Base-by-base conservation (phyloP, 2,797 vertebrate genomes). In the Tokudaia muenninki region DNA sequence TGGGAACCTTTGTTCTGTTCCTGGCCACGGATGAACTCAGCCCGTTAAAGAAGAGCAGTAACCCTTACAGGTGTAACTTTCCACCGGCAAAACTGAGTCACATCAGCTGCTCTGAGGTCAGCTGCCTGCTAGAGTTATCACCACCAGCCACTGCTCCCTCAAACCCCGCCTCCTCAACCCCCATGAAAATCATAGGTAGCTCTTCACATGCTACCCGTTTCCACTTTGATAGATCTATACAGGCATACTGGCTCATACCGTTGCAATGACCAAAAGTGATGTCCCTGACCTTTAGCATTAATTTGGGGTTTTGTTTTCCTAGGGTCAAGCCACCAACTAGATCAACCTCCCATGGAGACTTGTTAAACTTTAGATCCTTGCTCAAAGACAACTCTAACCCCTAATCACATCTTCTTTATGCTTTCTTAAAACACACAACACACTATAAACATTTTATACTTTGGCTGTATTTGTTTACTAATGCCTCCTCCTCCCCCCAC, bases 1-100 rank as follows among this genome's bases (percentile, higher is more conserved):
- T 61, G 70, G 78, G 37, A 79, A 41, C 21, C 84, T 93, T 82
- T 81, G 61, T 93, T 95, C 90, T 89, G 47, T 79, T 74, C 61
- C 97, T 97, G 72, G 84, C 59, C 83, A 55, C 44, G 81, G 70
- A 92, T 81, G 61, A 95, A 90, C 67, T 72, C 57, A 87, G 70
- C 63, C 52, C 55, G 52, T 72, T 92, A 67, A 83, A 97, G 93
- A 95, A 70, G 79, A 87, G 95, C 92, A 1, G 0, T 24, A 97
- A 95, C 81, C 88, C 34, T 55, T 47, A 17, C 22, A 0, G 4
- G 11, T 55, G 19, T 19, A 87, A 95, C 94, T 94, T 95, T 95
- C 59, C 92, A 84, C 1, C 10, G n/a, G 91, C 81, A 90, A 84
- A 94, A 82, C 88, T 79, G 10, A 94, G 59, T 94, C 96, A 93